Evolutionary conservation across 2,888 invertebrate genomes (phyloP).

Genomic region (Labia minor): DNA sequence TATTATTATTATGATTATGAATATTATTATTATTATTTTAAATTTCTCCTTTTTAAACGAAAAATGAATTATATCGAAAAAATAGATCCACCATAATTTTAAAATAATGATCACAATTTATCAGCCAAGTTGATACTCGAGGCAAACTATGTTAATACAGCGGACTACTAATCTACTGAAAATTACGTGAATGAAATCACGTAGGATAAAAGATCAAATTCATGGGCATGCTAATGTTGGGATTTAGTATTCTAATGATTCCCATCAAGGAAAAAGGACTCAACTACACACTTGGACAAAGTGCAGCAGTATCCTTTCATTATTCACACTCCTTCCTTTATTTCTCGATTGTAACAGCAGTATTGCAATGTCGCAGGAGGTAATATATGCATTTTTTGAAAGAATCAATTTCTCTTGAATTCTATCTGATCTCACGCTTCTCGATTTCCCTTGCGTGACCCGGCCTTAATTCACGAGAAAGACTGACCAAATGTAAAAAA

Average conservation of each 20-base stretch:
- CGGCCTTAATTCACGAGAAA: neutral
- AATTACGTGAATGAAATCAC: neutral
- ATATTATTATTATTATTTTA: neutral
- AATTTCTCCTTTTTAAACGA: neutral
- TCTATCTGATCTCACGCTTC: slow-evolving; percentile 13
- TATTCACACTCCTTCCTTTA: neutral
- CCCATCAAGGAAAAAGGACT: neutral
- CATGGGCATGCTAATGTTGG: neutral
- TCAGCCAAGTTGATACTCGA: neutral
- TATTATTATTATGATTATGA: neutral
- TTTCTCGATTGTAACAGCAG: neutral
- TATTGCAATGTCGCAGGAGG: slow-evolving; percentile 2
- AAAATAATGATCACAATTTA: slow-evolving; percentile 7
- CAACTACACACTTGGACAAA: neutral
- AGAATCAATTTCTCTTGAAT: slow-evolving; percentile 13
- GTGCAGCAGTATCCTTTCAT: neutral
- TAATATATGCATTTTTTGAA: slow-evolving; percentile 4
- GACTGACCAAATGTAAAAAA: slow-evolving; percentile 13
- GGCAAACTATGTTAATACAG: slow-evolving; percentile 7
- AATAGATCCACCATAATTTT: neutral
- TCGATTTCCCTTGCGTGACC: slow-evolving; percentile 13
- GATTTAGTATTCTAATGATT: neutral
- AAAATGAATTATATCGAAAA: neutral
- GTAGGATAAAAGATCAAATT: neutral
- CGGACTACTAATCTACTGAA: neutral